Conservation (phyloP, 2,113 vertebrate species). For the Hoplias malabaricus region DNA sequence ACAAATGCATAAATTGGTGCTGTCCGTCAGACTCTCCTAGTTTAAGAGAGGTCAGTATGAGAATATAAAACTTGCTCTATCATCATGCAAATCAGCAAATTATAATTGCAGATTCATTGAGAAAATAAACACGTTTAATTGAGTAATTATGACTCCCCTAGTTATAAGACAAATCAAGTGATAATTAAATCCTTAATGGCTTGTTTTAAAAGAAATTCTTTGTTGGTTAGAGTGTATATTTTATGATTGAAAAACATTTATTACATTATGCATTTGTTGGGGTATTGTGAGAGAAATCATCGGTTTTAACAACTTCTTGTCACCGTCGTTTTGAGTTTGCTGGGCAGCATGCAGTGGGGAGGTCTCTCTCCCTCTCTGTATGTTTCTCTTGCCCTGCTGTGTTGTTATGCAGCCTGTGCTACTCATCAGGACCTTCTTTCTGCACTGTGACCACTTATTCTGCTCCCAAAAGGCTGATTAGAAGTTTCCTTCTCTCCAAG, state of each 20-base stretch:
- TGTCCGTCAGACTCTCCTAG: background rate
- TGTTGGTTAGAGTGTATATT: background rate
- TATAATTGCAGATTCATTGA: background rate
- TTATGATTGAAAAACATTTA: background rate
- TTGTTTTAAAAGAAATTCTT: background rate
- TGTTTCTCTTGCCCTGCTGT: background rate
- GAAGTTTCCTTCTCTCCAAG: slow-evolving; percentile 12
- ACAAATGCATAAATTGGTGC: background rate
- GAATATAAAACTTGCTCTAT: background rate
- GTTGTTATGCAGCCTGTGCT: slow-evolving; percentile 4
- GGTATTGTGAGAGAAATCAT: background rate
- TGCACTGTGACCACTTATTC: slow-evolving; percentile 9
- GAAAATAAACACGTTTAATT: background rate
- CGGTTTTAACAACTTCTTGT: background rate
- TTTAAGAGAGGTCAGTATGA: background rate
- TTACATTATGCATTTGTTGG: background rate
- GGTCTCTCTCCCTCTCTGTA: background rate
- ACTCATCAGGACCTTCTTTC: slow-evolving; percentile 33
- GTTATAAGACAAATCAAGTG: background rate
- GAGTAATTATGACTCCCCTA: background rate
- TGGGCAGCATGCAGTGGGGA: background rate
- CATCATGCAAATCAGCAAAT: background rate
- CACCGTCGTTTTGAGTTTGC: background rate
- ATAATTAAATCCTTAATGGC: background rate
- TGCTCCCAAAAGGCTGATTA: slow-evolving; percentile 42